Conservation (phyloP, 2,888 invertebrate genomes). For the Neuroscelio doddi region DNA sequence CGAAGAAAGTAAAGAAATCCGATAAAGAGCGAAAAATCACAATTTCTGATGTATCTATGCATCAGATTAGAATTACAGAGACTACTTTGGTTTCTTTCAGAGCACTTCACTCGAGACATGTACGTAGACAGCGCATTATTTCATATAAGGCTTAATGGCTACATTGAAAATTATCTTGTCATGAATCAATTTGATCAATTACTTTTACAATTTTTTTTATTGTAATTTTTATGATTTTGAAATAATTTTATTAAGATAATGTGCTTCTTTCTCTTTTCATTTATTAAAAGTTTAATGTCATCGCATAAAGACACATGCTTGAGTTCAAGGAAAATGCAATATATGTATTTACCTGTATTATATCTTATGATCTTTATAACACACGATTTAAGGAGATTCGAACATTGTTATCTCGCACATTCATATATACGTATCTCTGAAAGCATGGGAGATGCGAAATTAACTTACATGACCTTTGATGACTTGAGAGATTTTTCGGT, state of each 20-base stretch:
- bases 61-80: slow-evolving; percentile 1
- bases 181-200: no score
- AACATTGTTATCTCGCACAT: slow-evolving; percentile 8
- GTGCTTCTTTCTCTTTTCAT: no score
- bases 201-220: no score
- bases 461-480: neutral
- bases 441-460: neutral
- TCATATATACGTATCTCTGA: neutral
- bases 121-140: neutral
- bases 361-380: slow-evolving; percentile 4
- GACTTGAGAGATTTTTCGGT: neutral
- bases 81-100: neutral
- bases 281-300: neutral
- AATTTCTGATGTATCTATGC: neutral
- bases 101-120: slow-evolving; percentile 2
- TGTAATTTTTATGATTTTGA: no score
- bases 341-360: neutral
- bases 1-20: neutral
- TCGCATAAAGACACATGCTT: neutral
- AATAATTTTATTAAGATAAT: no score
- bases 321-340: neutral
- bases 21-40: neutral
- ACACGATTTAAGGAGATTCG: slow-evolving; percentile 3
- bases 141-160: neutral
- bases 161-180: neutral